Percentiles rank a stretch among this genome's conserved stretches.
These are phyloP conservation scores for Borostomias antarcticus DNA, from an alignment of 2,797 vertebrate genomes.

Conservation along the genomic window DNA sequence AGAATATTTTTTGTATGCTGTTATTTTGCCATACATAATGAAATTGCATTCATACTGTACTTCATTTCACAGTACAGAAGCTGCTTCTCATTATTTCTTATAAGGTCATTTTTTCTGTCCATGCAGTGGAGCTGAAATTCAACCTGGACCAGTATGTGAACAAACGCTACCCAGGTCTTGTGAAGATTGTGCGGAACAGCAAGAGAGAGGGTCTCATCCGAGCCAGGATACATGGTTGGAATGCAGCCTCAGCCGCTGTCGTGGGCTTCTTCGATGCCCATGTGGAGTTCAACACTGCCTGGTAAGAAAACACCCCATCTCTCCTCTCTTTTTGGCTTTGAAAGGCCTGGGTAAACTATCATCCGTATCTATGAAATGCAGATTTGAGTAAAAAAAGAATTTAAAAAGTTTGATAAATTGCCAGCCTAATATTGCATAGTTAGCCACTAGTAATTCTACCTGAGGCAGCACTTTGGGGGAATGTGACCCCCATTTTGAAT, in stretches of 20 bases:
- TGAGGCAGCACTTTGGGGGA: constrained; percentile 48
- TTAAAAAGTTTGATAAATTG: constrained; percentile 39
- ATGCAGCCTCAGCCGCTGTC: constrained; percentile 86
- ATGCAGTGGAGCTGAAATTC: constrained; percentile 91
- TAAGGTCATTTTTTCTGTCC: constrained; percentile 16
- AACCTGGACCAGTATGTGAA: constrained; percentile 95
- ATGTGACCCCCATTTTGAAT: constrained; percentile 54
- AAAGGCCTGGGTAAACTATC: constrained; percentile 34
- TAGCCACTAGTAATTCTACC: constrained; percentile 37
- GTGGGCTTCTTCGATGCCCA: constrained; percentile 98
- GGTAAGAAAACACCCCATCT: constrained; percentile 76
- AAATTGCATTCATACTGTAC: no score
- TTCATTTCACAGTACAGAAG: no score
- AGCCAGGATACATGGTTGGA: constrained; percentile 96
- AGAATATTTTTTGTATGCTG: neutral
- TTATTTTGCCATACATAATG: no score
- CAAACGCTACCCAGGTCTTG: constrained; percentile 91
- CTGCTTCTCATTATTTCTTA: neutral
- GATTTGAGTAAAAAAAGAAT: constrained; percentile 23
- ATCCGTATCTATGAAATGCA: constrained; percentile 44
- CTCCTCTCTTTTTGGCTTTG: constrained; percentile 40
- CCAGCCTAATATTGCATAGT: constrained; percentile 19
- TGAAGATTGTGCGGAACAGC: constrained; percentile 93
- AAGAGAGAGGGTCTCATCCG: constrained; percentile 94
- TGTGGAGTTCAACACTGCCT: constrained; percentile 94